A percentile compares a stretch with the other conserved stretches of the same genome.
Evolutionary conservation across 2,797 vertebrate species (phyloP).

Genomic region (Sternotherus odoratus): DNA sequence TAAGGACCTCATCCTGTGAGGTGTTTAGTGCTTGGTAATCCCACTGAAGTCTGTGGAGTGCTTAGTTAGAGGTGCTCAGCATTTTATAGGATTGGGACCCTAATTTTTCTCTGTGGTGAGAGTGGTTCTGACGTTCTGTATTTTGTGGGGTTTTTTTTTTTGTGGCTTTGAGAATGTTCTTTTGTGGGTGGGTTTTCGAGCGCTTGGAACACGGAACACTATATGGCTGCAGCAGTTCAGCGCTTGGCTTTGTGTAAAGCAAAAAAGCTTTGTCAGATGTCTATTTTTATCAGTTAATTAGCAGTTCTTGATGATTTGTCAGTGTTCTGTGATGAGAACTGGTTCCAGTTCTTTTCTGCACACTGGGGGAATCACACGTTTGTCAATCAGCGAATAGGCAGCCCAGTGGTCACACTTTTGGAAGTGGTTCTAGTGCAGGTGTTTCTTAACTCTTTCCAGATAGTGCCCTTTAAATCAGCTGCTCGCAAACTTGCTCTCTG

Average conservation of each 20-base stretch:
- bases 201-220: neutral
- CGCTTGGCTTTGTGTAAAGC: neutral
- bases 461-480: neutral
- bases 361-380: neutral
- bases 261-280: slow-evolving; percentile 18
- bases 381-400: neutral
- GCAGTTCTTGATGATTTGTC: slow-evolving; percentile 44
- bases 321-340: neutral
- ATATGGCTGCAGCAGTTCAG: fast-evolving
- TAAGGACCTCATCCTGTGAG: neutral
- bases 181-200: neutral
- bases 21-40: neutral
- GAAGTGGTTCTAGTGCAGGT: neutral
- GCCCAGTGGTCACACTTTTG: neutral
- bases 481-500: neutral
- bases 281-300: slow-evolving; percentile 70
- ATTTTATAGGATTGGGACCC: fast-evolving
- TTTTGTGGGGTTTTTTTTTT: too few species aligned
- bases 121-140: neutral
- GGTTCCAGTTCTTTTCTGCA: slow-evolving; percentile 9
- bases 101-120: neutral
- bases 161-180: neutral
- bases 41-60: neutral
- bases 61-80: fast-evolving
- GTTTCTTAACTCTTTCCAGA: slow-evolving; percentile 1